These are phyloP conservation scores for Aricia agestis DNA, from an alignment of 1,140 invertebrate species.

Conservation along the genomic window DNA sequence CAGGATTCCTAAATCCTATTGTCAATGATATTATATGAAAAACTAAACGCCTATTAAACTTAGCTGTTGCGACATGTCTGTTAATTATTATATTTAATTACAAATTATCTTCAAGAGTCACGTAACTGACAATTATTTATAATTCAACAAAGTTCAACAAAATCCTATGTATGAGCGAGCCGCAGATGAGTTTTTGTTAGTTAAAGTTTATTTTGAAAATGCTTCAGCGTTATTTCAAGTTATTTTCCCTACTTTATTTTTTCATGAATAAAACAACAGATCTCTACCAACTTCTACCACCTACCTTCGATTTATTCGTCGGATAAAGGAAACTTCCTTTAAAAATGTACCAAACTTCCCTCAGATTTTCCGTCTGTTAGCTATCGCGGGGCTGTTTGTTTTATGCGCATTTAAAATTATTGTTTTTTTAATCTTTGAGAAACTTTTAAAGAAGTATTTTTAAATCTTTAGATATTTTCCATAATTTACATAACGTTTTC, in stretches of 20 bases:
- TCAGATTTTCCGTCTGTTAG: conserved; percentile 71
- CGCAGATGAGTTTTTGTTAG: neutral
- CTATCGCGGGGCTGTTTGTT: conserved; percentile 55
- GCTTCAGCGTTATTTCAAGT: conserved; percentile 28
- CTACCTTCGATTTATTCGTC: conserved; percentile 75
- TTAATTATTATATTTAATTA: too few relatives aligned
- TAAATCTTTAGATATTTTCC: too few relatives aligned
- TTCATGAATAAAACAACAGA: conserved; percentile 76
- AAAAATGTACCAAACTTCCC: conserved; percentile 72
- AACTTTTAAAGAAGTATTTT: too few relatives aligned
- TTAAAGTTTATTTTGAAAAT: neutral
- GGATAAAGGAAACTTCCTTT: conserved; percentile 74
- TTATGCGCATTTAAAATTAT: conserved; percentile 68
- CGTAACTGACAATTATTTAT: too few relatives aligned
- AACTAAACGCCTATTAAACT: too few relatives aligned
- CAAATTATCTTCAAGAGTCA: too few relatives aligned
- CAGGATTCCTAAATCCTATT: too few relatives aligned
- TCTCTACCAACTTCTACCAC: conserved; percentile 68
- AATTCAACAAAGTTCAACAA: too few relatives aligned
- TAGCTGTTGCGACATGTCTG: too few relatives aligned
- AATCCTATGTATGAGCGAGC: neutral
- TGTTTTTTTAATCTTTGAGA: conserved; percentile 40
- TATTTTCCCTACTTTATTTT: conserved; percentile 71
- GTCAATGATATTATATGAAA: too few relatives aligned
- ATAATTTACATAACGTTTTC: too few relatives aligned